Evolutionary conservation across 2,797 vertebrate genomes (phyloP), one percentile per base, ranked within the genome.

Genomic region (Silurus lanzhouensis): DNA sequence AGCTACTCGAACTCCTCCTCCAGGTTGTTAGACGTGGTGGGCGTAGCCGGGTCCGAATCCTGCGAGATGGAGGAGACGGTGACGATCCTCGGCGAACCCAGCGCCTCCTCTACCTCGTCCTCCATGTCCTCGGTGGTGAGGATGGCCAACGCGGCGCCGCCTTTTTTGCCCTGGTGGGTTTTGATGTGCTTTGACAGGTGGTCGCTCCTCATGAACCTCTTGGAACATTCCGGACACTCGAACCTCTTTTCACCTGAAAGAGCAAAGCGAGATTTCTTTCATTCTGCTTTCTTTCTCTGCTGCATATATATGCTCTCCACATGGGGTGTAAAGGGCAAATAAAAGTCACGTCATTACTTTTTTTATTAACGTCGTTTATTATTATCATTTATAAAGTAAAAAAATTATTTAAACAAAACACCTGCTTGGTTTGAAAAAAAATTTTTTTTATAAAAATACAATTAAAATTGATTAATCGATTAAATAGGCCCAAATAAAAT

Each of bases 121-220:
- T 99, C 98, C 96, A 99, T 96, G 95, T 99, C 97, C 88, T 97
- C 98, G 20, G 98, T 98, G 93, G 97, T 99, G 94, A 99, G 97
- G 93, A 99, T 98, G 90, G 98, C 96, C 92, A 99, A 95, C 8
- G 97, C 96, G 0, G 97, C 96, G 1, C 97, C 97, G 63, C 96
- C 96, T 90, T 99, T 99, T 93, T 99, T 99, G 95, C 99, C 99
- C 95, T 99, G 98, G 92, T 99, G 98, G 17, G 98, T 99, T 95
- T 99, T 99, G 93, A 99, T 98, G 91, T 99, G 98, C 94, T 99
- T 99, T 0, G 98, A 99, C 87, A 99, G 97, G 94, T 99, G 98
- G 93, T 99, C 98, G 84, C 98, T 99, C 88, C 98, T 95, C 98
- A 99, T 99, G 93, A 99, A 99, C 87, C 98, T 96, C 93, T 99